phyloP scores from a whole-genome alignment of 2,797 vertebrate species.

The Pogoniulus pusillus region DNA sequence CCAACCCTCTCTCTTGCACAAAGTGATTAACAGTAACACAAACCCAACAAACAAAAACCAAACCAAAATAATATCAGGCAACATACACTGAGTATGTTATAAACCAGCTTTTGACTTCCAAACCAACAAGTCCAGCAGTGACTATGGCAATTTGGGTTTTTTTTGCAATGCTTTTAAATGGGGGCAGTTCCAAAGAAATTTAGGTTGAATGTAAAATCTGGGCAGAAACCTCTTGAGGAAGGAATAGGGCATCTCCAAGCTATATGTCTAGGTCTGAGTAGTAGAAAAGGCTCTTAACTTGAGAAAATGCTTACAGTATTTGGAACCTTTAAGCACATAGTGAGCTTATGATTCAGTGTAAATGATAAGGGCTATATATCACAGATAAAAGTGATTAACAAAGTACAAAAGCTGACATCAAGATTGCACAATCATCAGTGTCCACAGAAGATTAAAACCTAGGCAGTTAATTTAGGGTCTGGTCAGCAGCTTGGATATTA shows the following conservation, averaged over 20 bases:
- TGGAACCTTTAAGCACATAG: not conserved
- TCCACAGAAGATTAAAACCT: not conserved
- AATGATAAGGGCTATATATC: not conserved
- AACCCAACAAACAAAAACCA: not conserved
- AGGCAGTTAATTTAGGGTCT: constrained; percentile 11
- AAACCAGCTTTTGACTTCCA: not conserved
- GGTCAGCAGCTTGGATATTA: not conserved
- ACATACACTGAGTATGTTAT: not conserved
- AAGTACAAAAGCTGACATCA: not conserved
- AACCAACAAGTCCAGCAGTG: not conserved
- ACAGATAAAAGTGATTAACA: not conserved
- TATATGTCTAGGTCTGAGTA: not conserved
- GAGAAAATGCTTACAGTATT: not conserved
- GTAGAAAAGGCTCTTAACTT: not conserved
- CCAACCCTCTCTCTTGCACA: not conserved
- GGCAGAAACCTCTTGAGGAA: not conserved
- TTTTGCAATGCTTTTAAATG: not conserved
- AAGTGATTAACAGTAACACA: no score
- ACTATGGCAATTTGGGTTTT: not conserved
- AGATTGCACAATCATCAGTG: not conserved
- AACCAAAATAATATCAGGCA: not conserved
- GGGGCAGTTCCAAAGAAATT: not conserved
- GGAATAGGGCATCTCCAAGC: not conserved
- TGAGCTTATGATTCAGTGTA: no score
- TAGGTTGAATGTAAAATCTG: not conserved